Base-by-base conservation (phyloP, 1,140 invertebrate genomes). In the Aleiodes sp. region DNA sequence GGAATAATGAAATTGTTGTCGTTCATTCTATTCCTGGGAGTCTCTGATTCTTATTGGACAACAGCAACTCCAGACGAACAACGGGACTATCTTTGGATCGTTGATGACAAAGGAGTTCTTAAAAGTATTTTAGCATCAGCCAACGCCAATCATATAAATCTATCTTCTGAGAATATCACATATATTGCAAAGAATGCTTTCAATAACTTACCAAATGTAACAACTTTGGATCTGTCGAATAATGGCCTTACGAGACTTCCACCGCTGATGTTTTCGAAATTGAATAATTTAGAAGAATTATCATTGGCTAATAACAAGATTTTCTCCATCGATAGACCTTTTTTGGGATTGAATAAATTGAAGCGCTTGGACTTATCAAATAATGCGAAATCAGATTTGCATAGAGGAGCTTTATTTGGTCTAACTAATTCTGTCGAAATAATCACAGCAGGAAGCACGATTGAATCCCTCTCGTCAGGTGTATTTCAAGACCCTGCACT, bases 311-410 rank as follows among this genome's bases (percentile, higher is more conserved):
- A 71, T 3, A 81, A 81, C 56, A 59, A 73, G 3, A 68, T 81
- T n/a, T n/a, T 29, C 21, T 16, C 68, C 8, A 8, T 33, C 79
- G 16, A 19, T 24, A 2, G 61, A 74, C 1, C 70, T 75, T 29
- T 41, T 71, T 4, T 75, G 80, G 77, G 75, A 1, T 43, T 81
- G 19, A 66, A 75, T 7, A 78, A 76, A 35, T 57, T 81, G 4
- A 73, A 72, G 16, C 9, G 24, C 2, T 35, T 81, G 8, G 68
- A 80, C 28, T 64, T 81, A 0, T 78, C 78, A 4, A 56, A 70
- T 28, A 81, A 79, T 33, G 65, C 71, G 0, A 41, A 78, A n/a
- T 60, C 35, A 26, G 70, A 76, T 31, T 56, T 81, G 1, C 43
- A 66, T 4, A 66, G 70, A 2, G 75, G 77, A 6, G 57, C 74